Evolutionary conservation across 2,113 vertebrate species (phyloP), one percentile per base, ranked within the genome.

Genomic region (Mormoops blainvillei): DNA sequence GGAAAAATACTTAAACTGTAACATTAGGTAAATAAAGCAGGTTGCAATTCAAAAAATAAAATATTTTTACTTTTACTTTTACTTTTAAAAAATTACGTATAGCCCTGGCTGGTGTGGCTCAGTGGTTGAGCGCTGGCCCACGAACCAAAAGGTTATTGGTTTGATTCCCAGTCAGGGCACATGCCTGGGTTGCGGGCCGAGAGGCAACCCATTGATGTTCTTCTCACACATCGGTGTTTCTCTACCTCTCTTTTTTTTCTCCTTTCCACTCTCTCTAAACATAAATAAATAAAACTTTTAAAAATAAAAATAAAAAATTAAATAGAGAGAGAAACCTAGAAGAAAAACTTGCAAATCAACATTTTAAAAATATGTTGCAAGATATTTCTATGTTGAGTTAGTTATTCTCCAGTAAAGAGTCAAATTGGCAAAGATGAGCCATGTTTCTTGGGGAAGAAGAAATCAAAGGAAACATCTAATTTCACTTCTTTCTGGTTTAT

Each of bases 1-100:
- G 74, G 70, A 61, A 95, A 83, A 95, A 93, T 78, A 61, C 2
- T 91, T 89, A 82, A 89, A 94, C 82, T 63, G 68, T 36, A 87
- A 92, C n/a, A 94, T 31, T 52, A 58, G 26, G 16, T 63, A 16
- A 95, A 70, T n/a, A 90, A 92, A 78, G 24, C 41, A 87, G 20
- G 18, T 18, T 94, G 84, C 16, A 68, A 87, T 95, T 56, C 4
- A 91, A 92, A 93, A 73, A 80, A 58, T 63, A n/a, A 90, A 94
- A 63, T 43, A 26, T 16, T 89, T 84, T 67, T 45, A 56, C 15
- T n/a, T n/a, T n/a, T n/a, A n/a, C n/a, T n/a, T n/a, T n/a, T 76
- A 80, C 18, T 78, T 84, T 70, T 22, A 0, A 45, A 91, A 95
- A 90, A 81, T 71, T 61, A 61, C 12, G 28, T 65, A 65, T 65